Conservation (phyloP, 2,888 invertebrate genomes). For the Belgica antarctica region DNA sequence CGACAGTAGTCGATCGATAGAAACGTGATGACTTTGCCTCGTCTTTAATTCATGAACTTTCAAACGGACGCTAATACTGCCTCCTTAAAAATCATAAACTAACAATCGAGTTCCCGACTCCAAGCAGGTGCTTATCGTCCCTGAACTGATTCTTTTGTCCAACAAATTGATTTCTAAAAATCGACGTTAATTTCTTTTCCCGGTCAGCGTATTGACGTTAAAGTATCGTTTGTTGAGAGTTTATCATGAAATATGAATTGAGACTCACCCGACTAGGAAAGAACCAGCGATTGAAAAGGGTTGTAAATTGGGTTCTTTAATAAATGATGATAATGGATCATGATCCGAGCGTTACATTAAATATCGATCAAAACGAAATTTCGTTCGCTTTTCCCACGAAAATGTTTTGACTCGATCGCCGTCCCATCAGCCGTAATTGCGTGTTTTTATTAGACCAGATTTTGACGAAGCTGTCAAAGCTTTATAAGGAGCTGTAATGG, state of each 20-base stretch:
- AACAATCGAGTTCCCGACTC: not conserved
- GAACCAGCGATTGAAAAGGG: not conserved
- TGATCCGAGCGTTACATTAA: slow-evolving; percentile 31
- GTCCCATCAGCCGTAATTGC: slow-evolving; percentile 31
- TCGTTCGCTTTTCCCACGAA: slow-evolving; percentile 36
- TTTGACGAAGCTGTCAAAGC: not conserved
- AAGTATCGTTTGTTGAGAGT: not conserved
- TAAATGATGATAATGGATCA: slow-evolving; percentile 42
- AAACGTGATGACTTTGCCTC: slow-evolving; percentile 42
- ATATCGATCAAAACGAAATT: slow-evolving; percentile 1
- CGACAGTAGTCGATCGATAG: not conserved
- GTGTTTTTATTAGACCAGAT: slow-evolving; percentile 18
- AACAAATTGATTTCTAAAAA: not conserved
- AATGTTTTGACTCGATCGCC: slow-evolving; percentile 39
- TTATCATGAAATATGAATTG: slow-evolving; percentile 31
- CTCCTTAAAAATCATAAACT: not conserved
- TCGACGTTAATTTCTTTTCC: no score
- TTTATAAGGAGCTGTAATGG: not conserved
- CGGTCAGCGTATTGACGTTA: not conserved
- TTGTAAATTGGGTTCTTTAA: slow-evolving; percentile 37
- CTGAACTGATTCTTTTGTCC: not conserved
- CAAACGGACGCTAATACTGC: not conserved
- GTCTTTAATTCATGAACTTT: slow-evolving; percentile 30
- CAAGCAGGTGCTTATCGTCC: not conserved
- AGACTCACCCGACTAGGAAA: slow-evolving; percentile 10